Base-by-base conservation (phyloP, 1,140 invertebrate genomes). In the Apis florea region DNA sequence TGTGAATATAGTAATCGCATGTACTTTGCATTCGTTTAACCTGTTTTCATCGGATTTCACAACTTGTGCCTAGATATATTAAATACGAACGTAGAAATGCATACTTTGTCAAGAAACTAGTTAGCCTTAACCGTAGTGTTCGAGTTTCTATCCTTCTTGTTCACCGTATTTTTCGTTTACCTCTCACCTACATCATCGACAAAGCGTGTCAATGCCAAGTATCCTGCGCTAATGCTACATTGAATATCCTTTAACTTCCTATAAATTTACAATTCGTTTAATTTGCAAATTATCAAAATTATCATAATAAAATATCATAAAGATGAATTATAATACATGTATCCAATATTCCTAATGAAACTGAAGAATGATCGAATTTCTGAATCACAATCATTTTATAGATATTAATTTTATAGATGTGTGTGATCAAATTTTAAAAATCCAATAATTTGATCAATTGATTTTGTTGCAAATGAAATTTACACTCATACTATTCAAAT, bases 91-190 rank as follows among this genome's bases (percentile, higher is more conserved):
- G 78, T 87, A 70, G 74, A 87, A 88, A 88, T 84, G 78, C 64
- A 71, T 83, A 26, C n/a, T 59, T 53, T 59, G 79, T 59, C n/a
- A 51, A 54, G 82, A 72, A 82, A 88, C 86, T 78, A 78, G 86
- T 88, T 88, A 88, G 86, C 86, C 86, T 88, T 88, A 88, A 88
- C 86, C 86, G 85, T 56, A 79, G 79, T 84, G 85, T 88, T 83
- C 86, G 86, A 88, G 75, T 88, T 87, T 88, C 83, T 51, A 53
- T 86, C 85, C 79, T 70, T 76, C 69, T 86, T 49, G n/a, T 61
- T 13, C 47, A 31, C 10, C 64, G 73, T 31, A 19, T 77, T 84
- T 69, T 75, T 71, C 77, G 4, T 80, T 77, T 61, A 47, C 83
- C 75, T 84, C 78, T 84, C 78, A 51, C 78, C 86, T 69, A 26